Evolutionary conservation across 2,888 invertebrate species (phyloP).

Genomic region (Cistogaster globosa): DNA sequence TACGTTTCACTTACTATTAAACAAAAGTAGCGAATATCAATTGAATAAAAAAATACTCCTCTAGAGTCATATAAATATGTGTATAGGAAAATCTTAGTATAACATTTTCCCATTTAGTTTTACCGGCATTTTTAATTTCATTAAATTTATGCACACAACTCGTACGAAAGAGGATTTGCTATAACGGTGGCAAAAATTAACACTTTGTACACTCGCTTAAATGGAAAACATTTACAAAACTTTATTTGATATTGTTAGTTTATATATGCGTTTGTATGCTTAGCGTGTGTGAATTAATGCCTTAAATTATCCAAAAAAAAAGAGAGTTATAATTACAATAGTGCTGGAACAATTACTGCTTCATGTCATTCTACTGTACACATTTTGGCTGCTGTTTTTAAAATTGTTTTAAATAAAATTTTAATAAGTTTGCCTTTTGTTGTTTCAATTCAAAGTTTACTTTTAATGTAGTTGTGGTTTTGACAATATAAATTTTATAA

Average conservation of each 20-base stretch:
- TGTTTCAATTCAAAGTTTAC: conserved; percentile 14
- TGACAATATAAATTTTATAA: conserved; percentile 56
- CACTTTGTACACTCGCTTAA: conserved; percentile 63
- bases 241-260: conserved; percentile 26
- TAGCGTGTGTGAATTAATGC: conserved; percentile 8
- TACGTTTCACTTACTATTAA: conserved; percentile 38
- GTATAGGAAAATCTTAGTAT: no score
- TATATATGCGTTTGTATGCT: conserved; percentile 20
- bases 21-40: conserved; percentile 22
- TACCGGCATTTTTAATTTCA: not conserved
- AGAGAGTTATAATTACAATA: conserved; percentile 42
- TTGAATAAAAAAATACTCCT: not conserved
- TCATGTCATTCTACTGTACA: not conserved
- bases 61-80: not conserved
- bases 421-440: conserved; percentile 7
- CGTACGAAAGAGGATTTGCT: conserved; percentile 46
- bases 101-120: not conserved
- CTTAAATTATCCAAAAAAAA: conserved; percentile 20
- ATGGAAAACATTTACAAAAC: conserved; percentile 46
- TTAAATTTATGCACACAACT: conserved; percentile 41
- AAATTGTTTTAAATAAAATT: conserved; percentile 33
- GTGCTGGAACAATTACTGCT: conserved; percentile 41
- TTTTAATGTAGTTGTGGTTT: conserved; percentile 56
- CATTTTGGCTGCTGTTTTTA: conserved; percentile 29
- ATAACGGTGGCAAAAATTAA: conserved; percentile 60